These are phyloP conservation scores for Hystrix cristata DNA, from an alignment of 2,113 vertebrate species.

Conservation along the genomic window DNA sequence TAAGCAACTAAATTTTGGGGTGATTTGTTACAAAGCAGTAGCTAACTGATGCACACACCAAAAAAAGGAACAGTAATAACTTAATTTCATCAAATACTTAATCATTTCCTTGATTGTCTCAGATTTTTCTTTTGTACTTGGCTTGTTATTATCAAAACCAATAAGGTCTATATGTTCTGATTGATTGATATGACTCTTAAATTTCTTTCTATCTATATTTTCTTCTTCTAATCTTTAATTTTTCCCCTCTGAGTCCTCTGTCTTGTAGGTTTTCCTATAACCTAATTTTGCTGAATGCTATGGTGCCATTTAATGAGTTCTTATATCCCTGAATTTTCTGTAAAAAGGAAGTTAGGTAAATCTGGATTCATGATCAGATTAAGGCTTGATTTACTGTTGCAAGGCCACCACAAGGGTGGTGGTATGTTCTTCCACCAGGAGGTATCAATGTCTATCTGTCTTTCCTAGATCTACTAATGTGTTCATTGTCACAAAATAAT, in stretches of 20 bases:
- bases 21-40: background rate
- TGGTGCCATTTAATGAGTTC: background rate
- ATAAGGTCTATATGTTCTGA: background rate
- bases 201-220: background rate
- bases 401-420: background rate
- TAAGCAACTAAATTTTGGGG: background rate
- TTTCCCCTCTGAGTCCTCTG: background rate
- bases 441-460: background rate
- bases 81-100: background rate
- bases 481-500: conserved; percentile 16
- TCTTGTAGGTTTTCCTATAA: background rate
- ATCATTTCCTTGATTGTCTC: background rate
- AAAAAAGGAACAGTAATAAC: background rate
- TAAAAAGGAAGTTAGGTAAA: background rate
- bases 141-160: background rate
- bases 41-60: background rate
- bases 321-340: conserved; percentile 12
- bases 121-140: background rate
- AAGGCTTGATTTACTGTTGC: conserved; percentile 47
- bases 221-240: background rate
- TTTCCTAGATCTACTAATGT: background rate
- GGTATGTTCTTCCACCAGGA: background rate
- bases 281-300: background rate
- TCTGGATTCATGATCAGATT: background rate
- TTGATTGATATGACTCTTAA: background rate